Base-by-base conservation (phyloP, 2,888 invertebrate genomes). In the Sphaerophoria taeniata region DNA sequence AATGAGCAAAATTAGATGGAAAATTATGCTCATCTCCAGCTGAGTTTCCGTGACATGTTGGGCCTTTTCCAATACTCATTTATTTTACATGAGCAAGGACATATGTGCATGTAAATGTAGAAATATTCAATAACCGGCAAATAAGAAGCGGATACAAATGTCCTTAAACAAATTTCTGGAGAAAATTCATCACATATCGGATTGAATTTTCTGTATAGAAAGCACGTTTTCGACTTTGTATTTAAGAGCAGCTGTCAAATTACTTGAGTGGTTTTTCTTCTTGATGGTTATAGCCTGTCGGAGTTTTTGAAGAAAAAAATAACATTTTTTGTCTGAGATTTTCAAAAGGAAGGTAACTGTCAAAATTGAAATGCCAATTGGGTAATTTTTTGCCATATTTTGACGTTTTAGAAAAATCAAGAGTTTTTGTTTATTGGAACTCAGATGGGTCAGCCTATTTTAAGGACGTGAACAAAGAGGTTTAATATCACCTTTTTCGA, bases 11-110 rank as follows among this genome's bases (percentile, higher is more conserved):
- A 24, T 24, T 24, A 24, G n/a, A 14, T 6, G 7, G 61, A 24
- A 56, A 34, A 56, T 16, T n/a, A 7, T 58, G 45, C 34, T 69
- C 31, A 39, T 55, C 53, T 14, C 34, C 63, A 56, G 61, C 24
- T 75, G 81, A 45, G 61, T 69, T 63, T 43, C 53, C 67, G 36
- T 69, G 34, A 60, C 73, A 70, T 51, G 73, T 78, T 69, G 51
- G 60, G 53, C 34, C 61, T 60, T 72, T 49, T 43, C 3, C 43
- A 43, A 43, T 43, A 24, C 24, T 24, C 24, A 24, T 24, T 24
- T 24, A 24, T 24, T 24, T 24, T 24, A 24, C 24, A 24, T 24
- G 24, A 24, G 11, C 43, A 43, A 43, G 12, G 11, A 43, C 12
- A 43, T 43, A 43, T 43, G 9, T 43, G 3, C 12, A 9, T 39